Evolutionary conservation across 2,113 vertebrate species (phyloP).

Genomic region (Plotosus lineatus): DNA sequence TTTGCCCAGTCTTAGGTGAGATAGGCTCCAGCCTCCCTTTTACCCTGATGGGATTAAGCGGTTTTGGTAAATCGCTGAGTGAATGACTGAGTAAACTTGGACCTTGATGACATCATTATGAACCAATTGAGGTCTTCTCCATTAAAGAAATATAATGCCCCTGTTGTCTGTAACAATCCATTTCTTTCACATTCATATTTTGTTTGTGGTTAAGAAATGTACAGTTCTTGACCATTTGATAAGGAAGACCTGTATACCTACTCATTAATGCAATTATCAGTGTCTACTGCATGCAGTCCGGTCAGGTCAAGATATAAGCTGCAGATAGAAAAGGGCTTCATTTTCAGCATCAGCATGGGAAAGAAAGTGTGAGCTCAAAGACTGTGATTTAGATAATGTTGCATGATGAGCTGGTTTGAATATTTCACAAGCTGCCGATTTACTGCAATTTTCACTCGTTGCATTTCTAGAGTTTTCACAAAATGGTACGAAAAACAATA

Average conservation of each 20-base stretch:
- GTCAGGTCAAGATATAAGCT: neutral
- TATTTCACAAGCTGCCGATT: neutral
- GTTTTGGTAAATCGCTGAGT: no score
- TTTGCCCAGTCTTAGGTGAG: no score
- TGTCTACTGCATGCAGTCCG: neutral
- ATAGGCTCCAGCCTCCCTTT: no score
- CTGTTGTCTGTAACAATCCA: neutral
- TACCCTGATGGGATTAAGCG: no score
- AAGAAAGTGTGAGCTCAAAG: neutral
- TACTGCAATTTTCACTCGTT: neutral
- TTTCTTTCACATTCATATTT: neutral
- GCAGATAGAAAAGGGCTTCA: neutral
- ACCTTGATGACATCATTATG: no score
- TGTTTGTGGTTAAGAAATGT: neutral
- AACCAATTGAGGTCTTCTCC: no score
- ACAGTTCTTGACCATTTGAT: neutral
- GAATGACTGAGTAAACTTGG: no score
- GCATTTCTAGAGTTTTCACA: neutral
- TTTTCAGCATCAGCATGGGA: neutral
- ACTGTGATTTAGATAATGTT: neutral
- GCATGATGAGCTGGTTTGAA: neutral
- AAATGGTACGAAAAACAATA: neutral
- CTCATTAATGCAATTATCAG: neutral
- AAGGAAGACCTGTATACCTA: neutral
- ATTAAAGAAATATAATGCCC: neutral